Evolutionary conservation across 2,797 vertebrate genomes (phyloP).

Genomic region (Brachyalestes nurse): DNA sequence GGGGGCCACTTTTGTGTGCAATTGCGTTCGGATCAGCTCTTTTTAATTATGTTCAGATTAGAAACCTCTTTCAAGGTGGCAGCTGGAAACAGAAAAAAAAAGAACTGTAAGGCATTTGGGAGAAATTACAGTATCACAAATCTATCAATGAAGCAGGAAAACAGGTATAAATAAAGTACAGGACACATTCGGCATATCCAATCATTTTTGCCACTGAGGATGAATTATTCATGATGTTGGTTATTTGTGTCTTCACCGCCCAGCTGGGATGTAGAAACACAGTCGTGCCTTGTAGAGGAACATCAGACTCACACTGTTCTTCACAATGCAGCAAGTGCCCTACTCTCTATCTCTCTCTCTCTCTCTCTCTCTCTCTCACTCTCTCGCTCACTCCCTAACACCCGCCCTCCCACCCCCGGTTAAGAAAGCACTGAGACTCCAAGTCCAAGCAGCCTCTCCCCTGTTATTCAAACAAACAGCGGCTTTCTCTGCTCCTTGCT

Average conservation of each 20-base stretch:
- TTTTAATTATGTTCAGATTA: conserved; percentile 42
- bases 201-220: conserved; percentile 49
- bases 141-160: conserved; percentile 35
- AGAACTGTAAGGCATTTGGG: conserved; percentile 3
- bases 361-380: neutral
- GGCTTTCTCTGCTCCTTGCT: conserved; percentile 65
- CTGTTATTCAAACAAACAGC: conserved; percentile 82
- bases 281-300: conserved; percentile 44
- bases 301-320: conserved; percentile 52
- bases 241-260: conserved; percentile 56
- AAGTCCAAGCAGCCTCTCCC: conserved; percentile 70
- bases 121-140: conserved; percentile 47
- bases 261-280: conserved; percentile 56
- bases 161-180: conserved; percentile 47
- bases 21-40: neutral
- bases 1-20: neutral
- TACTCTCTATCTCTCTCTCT: conserved; percentile 37
- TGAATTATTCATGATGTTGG: conserved; percentile 58
- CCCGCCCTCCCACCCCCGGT: conserved; percentile 40
- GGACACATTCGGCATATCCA: conserved; percentile 50
- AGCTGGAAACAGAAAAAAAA: neutral
- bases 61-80: conserved; percentile 8
- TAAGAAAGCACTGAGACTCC: conserved; percentile 60
- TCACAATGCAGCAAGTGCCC: conserved; percentile 58
- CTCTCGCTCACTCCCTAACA: neutral